Evolutionary conservation across 2,888 invertebrate genomes (phyloP).

Genomic region (Tiliacea citrago): DNA sequence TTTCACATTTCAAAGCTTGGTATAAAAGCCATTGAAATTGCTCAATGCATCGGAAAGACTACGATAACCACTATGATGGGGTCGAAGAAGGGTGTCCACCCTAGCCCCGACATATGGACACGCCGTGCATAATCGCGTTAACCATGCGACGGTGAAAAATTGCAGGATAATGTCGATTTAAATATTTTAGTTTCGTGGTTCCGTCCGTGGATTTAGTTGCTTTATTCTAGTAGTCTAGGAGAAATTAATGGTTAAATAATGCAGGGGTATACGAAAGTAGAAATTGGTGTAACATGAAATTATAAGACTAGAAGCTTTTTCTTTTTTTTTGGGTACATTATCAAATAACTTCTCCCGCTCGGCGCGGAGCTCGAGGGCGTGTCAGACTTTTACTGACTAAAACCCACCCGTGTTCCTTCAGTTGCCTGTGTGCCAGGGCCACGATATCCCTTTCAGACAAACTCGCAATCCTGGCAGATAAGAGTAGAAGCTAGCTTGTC

Average conservation of each 20-base stretch:
- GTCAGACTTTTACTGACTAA: no score
- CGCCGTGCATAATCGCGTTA: conserved; percentile 71
- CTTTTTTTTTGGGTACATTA: no score
- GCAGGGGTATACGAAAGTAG: not conserved
- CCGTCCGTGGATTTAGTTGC: conserved; percentile 42
- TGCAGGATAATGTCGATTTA: conserved; percentile 56
- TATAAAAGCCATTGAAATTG: conserved; percentile 69
- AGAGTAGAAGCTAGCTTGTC: not conserved
- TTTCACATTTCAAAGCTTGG: conserved; percentile 55
- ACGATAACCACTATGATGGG: conserved; percentile 64
- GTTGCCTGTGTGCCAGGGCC: no score
- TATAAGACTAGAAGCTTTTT: no score
- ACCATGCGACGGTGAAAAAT: conserved; percentile 71
- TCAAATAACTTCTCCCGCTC: no score
- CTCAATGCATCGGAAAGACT: conserved; percentile 72
- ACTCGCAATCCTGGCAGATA: no score
- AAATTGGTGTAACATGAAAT: not conserved
- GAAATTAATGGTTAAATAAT: conserved; percentile 10
- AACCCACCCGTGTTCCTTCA: no score
- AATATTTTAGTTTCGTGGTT: conserved; percentile 50
- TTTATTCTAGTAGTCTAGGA: conserved; percentile 11
- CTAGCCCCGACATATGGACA: conserved; percentile 69
- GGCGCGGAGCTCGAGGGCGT: no score
- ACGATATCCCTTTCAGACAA: no score
- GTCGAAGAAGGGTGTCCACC: conserved; percentile 62